A percentile compares a stretch with the other conserved stretches of the same genome.
Evolutionary conservation across 2,888 invertebrate genomes (phyloP).

Genomic region (Macrophya annulata): DNA sequence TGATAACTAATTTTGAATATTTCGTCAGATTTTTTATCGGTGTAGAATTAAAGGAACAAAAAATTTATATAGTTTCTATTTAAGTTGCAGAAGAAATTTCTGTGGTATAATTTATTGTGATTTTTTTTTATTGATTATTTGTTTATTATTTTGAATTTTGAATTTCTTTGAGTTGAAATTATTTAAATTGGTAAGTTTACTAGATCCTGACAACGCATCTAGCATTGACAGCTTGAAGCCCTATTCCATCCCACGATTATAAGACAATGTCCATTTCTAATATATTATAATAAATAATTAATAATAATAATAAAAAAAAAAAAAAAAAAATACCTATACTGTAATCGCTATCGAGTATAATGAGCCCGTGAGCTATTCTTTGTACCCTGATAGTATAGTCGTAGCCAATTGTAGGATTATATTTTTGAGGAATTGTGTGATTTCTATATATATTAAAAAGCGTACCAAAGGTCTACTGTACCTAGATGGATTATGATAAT

Average conservation of each 20-base stretch:
- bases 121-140: background rate
- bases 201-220: slow-evolving; percentile 48
- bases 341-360: slow-evolving; percentile 53
- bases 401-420: slow-evolving; percentile 65
- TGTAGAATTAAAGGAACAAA: no score
- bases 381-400: slow-evolving; percentile 60
- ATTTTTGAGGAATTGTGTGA: slow-evolving; percentile 63
- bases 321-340: slow-evolving; percentile 33
- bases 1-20: background rate
- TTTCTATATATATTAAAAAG: slow-evolving; percentile 10
- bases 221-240: slow-evolving; percentile 71
- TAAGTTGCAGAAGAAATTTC: no score
- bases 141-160: background rate
- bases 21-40: background rate
- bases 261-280: slow-evolving; percentile 73
- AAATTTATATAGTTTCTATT: no score
- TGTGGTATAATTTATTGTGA: background rate
- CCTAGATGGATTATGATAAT: background rate
- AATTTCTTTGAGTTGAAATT: background rate
- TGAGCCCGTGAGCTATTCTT: slow-evolving; percentile 65
- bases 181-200: background rate
- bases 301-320: slow-evolving; percentile 60
- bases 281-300: slow-evolving; percentile 61
- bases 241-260: slow-evolving; percentile 73
- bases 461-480: slow-evolving; percentile 29